Evolutionary conservation across 2,888 invertebrate species (phyloP).

Genomic region (Cynaeus angustus): DNA sequence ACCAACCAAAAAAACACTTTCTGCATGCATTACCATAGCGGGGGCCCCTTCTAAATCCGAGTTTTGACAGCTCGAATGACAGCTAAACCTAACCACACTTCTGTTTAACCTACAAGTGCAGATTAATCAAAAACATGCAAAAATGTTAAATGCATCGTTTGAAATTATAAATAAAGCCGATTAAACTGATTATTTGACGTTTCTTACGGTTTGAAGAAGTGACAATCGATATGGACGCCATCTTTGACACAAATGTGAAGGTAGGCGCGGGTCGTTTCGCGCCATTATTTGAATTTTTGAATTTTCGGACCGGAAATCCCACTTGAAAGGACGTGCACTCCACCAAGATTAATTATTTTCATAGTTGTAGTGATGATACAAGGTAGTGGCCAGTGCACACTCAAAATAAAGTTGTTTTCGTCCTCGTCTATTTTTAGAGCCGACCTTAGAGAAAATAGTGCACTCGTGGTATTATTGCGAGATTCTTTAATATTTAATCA

Average conservation of each 20-base stretch:
- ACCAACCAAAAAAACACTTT: slow-evolving; percentile 6
- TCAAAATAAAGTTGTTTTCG: slow-evolving; percentile 21
- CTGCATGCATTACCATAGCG: slow-evolving; percentile 11
- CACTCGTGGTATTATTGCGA: slow-evolving; percentile 2
- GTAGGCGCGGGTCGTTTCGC: slow-evolving; percentile 49
- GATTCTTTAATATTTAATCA: not conserved
- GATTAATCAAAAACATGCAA: slow-evolving; percentile 57
- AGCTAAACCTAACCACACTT: not conserved
- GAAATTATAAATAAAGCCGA: slow-evolving; percentile 55
- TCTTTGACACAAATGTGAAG: slow-evolving; percentile 64
- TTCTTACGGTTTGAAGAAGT: slow-evolving; percentile 69
- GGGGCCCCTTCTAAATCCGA: not conserved
- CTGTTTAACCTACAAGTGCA: slow-evolving; percentile 15
- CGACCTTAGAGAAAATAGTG: slow-evolving; percentile 20
- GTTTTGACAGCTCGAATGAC: slow-evolving; percentile 11
- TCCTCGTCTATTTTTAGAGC: slow-evolving; percentile 6
- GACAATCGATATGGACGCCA: slow-evolving; percentile 70
- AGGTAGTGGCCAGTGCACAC: not conserved
- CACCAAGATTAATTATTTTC: not conserved
- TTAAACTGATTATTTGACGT: slow-evolving; percentile 53
- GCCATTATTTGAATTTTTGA: slow-evolving; percentile 8
- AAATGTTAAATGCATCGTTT: slow-evolving; percentile 55
- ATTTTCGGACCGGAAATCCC: not conserved
- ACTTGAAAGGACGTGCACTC: not conserved
- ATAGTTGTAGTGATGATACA: not conserved